These are phyloP conservation scores for Elysia chlorotica DNA, from an alignment of 1,140 invertebrate genomes.

Conservation along the genomic window DNA sequence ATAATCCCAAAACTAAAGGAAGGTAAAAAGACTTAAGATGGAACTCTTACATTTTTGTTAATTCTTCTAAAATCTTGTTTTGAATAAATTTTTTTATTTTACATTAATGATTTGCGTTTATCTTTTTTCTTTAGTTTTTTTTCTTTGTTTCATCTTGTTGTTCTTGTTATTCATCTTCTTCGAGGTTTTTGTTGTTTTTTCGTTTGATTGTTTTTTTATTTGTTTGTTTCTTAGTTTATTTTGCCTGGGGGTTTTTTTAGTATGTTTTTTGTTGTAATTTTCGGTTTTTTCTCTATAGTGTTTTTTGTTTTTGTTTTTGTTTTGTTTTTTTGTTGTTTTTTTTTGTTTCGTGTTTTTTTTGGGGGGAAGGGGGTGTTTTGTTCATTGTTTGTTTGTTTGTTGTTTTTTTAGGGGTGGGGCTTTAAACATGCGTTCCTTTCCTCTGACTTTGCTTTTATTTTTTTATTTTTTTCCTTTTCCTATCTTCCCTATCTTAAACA, in stretches of 20 bases:
- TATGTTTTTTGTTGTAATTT: neutral
- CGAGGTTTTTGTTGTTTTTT: neutral
- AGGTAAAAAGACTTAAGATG: neutral
- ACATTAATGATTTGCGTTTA: neutral
- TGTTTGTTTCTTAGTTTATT: neutral
- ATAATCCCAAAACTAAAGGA: neutral
- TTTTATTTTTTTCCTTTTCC: neutral
- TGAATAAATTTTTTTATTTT: neutral
- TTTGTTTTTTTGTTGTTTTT: neutral
- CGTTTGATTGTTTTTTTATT: neutral
- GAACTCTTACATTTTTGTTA: neutral
- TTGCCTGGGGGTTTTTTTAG: neutral
- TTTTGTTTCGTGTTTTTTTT: neutral
- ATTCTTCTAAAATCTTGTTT: neutral
- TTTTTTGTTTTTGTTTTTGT: neutral
- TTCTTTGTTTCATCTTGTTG: conserved; percentile 13
- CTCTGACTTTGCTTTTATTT: neutral
- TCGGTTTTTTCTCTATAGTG: neutral
- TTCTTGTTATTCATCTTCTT: conserved; percentile 6
- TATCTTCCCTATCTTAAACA: neutral
- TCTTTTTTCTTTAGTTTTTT: conserved; percentile 4
- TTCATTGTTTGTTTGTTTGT: no score
- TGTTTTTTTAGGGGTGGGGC: no score
- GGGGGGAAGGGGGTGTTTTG: no score
- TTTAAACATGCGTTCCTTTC: no score